phyloP scores from a whole-genome alignment of 2,113 vertebrate genomes.

The Perccottus glenii region DNA sequence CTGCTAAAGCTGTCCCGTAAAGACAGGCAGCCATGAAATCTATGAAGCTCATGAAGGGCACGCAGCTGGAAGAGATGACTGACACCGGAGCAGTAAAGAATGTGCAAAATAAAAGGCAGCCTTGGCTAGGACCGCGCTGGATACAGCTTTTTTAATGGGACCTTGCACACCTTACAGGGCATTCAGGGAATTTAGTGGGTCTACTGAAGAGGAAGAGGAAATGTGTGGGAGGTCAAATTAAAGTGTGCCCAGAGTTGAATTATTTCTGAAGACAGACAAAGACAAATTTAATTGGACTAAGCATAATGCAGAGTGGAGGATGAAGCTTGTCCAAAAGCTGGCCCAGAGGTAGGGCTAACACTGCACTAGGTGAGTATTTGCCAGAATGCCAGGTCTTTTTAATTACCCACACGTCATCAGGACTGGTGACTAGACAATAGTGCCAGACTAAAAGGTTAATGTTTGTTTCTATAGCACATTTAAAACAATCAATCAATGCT shows the following conservation, averaged over 20 bases:
- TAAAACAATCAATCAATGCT: too few relatives aligned
- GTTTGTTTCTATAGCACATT: too few relatives aligned
- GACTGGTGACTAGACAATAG: too few relatives aligned
- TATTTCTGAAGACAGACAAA: slow-evolving; percentile 48
- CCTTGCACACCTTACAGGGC: slow-evolving; percentile 27
- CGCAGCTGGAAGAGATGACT: slow-evolving; percentile 20
- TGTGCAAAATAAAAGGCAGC: slow-evolving; percentile 30
- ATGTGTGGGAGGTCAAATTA: slow-evolving; percentile 24
- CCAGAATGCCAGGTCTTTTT: background rate
- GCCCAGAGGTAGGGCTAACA: too few relatives aligned
- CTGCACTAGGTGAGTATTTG: background rate
- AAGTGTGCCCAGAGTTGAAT: slow-evolving; percentile 28
- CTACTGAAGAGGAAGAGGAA: slow-evolving; percentile 10
- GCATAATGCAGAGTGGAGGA: background rate
- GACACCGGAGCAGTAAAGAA: slow-evolving; percentile 27
- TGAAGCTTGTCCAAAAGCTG: background rate
- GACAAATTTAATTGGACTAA: slow-evolving; percentile 52
- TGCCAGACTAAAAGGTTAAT: too few relatives aligned
- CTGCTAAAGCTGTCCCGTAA: slow-evolving; percentile 25
- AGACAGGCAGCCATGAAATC: slow-evolving; percentile 38
- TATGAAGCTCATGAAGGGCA: slow-evolving; percentile 46
- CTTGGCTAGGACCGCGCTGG: slow-evolving; percentile 22
- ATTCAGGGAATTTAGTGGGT: slow-evolving; percentile 40
- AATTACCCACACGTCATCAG: too few relatives aligned
- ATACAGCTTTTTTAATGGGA: slow-evolving; percentile 52